Evolutionary conservation across 2,113 vertebrate genomes (phyloP), one percentile per base, ranked within the genome.

Genomic region (Colaptes auratus): DNA sequence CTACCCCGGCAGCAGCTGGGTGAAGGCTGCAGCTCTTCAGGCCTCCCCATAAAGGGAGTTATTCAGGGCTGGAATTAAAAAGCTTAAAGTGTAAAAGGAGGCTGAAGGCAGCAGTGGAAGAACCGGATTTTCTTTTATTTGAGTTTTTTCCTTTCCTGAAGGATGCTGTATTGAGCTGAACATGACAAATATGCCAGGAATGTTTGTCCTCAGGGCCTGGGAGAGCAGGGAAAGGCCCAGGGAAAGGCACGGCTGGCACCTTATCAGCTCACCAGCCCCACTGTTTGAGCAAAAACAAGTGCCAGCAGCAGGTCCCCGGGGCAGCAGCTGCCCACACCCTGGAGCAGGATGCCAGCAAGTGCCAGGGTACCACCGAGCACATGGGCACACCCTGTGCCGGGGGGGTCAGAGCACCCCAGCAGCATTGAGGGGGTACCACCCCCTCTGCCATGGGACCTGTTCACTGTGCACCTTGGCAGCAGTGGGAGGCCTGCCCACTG

Each of bases 161-260:
- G 91, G 96, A 96, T 93, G 91, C 93, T 80, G 94, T 80, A 89
- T 95, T 80, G 94, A 96, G 91, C 72, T 1, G 89, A 93, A 94
- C 85, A 91, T 67, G 91, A 96, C 96, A 96, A 96, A 92, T 95
- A 96, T 96, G 87, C 61, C 93, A 82, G 93, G 96, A 96, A 96
- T 96, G 96, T 96, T 96, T 96, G 94, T 50, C 95, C 94, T 96
- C 72, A 53, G 91, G 95, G 96, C 79, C 61, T 63, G 84, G 87
- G 88, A 92, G 89, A 91, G 87, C 78, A 85, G 82, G 75, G 91
- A 94, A 96, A 89, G 79, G 89, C 86, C 79, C 83, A 81, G 46
- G 69, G 70, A 90, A 85, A 92, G 86, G 91, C 92, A 82, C 87
- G 19, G 15, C 87, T 95, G 92, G 91, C 94, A 93, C 71, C 89